phyloP scores from a whole-genome alignment of 1,140 invertebrate genomes.

The Papilio helenus region DNA sequence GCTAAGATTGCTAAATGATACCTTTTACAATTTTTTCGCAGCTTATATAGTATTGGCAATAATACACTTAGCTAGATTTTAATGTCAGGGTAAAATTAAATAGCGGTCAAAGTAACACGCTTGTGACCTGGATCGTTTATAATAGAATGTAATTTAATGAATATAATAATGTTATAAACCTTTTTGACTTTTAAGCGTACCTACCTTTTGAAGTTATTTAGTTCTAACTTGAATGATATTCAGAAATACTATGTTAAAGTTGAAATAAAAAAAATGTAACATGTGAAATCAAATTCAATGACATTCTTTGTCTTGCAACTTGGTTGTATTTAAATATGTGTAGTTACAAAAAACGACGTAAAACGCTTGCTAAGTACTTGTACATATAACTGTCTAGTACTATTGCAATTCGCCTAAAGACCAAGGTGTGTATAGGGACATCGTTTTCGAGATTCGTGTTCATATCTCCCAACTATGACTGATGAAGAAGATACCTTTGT shows the following conservation, averaged over 20 bases:
- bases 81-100: conserved; percentile 74
- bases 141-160: conserved; percentile 12
- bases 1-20: conserved; percentile 77
- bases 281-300: neutral
- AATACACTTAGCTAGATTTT: conserved; percentile 64
- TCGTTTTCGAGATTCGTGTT: neutral
- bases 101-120: conserved; percentile 59
- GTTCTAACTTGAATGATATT: neutral
- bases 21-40: conserved; percentile 65
- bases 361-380: no score
- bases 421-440: neutral
- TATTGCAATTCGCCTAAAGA: no score
- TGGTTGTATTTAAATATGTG: no score
- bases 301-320: neutral
- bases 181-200: neutral
- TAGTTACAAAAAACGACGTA: no score
- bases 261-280: neutral
- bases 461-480: neutral
- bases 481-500: neutral
- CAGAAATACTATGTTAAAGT: neutral
- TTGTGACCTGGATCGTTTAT: conserved; percentile 69
- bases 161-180: neutral
- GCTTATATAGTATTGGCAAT: conserved; percentile 81
- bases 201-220: neutral
- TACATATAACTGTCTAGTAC: no score